phyloP scores from a whole-genome alignment of 2,888 invertebrate genomes.

The Criorhina ranunculi region DNA sequence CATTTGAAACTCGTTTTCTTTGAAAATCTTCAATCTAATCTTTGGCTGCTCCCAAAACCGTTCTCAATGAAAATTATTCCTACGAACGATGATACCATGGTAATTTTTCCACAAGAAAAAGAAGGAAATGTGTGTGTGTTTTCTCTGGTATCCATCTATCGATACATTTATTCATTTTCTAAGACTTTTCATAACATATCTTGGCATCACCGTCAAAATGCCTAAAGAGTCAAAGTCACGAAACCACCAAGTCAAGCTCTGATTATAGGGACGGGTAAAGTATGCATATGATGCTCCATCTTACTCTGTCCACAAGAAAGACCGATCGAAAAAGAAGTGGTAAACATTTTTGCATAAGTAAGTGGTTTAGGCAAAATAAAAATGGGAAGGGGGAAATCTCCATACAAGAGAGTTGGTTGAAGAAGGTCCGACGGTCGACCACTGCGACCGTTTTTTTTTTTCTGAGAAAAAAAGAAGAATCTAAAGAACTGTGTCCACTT shows the following conservation, averaged over 20 bases:
- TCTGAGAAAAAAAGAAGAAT: constrained; percentile 43
- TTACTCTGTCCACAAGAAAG: constrained; percentile 26
- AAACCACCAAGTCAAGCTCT: constrained; percentile 66
- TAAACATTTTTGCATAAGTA: constrained; percentile 76
- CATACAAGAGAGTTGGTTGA: constrained; percentile 60
- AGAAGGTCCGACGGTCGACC: constrained; percentile 54
- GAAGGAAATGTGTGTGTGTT: constrained; percentile 25
- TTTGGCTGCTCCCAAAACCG: constrained; percentile 61
- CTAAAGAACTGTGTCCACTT: constrained; percentile 52
- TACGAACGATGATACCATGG: constrained; percentile 61
- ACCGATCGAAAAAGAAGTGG: constrained; percentile 58
- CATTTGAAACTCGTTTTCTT: constrained; percentile 51
- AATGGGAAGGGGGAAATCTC: constrained; percentile 50
- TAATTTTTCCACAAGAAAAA: constrained; percentile 25
- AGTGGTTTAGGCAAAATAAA: constrained; percentile 66
- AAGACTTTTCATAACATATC: constrained; percentile 66
- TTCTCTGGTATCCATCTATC: constrained; percentile 27
- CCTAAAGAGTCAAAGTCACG: constrained; percentile 72
- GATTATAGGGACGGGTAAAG: constrained; percentile 64
- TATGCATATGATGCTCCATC: constrained; percentile 48
- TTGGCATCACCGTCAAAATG: constrained; percentile 42
- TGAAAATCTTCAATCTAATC: constrained; percentile 52
- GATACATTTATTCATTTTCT: constrained; percentile 53
- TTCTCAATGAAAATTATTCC: constrained; percentile 67
- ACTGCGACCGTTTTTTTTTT: constrained; percentile 50